Evolutionary conservation across 2,113 vertebrate genomes (phyloP), one percentile per base, ranked within the genome.

Genomic region (Alaudala cheleensis): DNA sequence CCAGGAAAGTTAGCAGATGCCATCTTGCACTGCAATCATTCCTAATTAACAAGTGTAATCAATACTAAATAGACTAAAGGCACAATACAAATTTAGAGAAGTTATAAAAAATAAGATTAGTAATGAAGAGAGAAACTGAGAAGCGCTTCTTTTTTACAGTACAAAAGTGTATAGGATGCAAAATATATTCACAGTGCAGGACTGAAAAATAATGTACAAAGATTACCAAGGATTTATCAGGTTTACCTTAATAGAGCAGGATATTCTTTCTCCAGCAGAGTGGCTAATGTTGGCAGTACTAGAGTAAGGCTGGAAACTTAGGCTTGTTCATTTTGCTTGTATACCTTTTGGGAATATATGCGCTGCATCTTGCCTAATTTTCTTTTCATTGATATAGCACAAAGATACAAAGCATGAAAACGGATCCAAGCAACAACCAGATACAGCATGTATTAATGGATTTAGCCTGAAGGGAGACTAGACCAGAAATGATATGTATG

Each of bases 401-500:
- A 87, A 95, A 93, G 95, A 97, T 92, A 82, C 28, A 96, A 92
- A 97, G 74, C 74, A 92, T 57, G 95, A 83, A 96, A 96, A 94
- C 76, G 58, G 94, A 90, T 91, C 82, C 73, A 80, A 91, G 70
- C 47, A 95, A 78, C 58, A 88, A 57, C 53, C 57, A 93, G 95
- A 58, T 93, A 89, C 18, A 5, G 13, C 44, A 37, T 72, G 47
- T 78, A 93, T 95, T 97, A 88, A 60, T 74, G 45, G 31, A 6
- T 47, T 96, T 67, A 92, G 53, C 54, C 87, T 57, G 26, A 31
- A 91, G 69, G 66, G 89, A 54, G n/a, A 69, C 64, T 80, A 80
- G 45, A 39, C 53, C n/a, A 61, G 73, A 90, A 80, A 83, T 31
- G 45, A 58, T 81, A 57, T 80, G 71, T 76, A 67, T 15, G 22